Conservation (phyloP, 2,113 vertebrate genomes). For the Centropus unirufus region DNA sequence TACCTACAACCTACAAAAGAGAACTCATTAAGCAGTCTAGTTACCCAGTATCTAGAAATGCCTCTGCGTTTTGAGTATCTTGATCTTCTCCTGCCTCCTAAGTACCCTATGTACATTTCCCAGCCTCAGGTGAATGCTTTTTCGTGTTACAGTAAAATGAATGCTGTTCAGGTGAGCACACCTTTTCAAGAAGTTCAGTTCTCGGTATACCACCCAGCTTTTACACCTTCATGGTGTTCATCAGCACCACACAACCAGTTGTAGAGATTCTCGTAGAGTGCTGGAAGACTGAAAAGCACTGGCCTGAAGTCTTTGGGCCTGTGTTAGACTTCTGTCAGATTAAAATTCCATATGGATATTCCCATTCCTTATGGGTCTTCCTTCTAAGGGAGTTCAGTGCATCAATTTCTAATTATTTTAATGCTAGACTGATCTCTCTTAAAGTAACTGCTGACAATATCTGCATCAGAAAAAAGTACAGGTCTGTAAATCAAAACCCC, state of each 20-base stretch:
- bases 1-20: background rate
- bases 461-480: background rate
- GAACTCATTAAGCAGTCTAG: background rate
- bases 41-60: background rate
- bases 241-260: background rate
- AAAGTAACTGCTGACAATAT: background rate
- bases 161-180: background rate
- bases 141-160: background rate
- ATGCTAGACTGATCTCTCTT: background rate
- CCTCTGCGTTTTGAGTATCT: background rate
- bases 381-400: background rate
- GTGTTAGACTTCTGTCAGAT: background rate
- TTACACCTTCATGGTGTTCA: background rate
- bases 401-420: background rate
- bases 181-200: background rate
- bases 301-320: background rate
- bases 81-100: background rate
- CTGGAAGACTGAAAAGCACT: background rate
- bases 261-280: background rate
- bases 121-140: background rate
- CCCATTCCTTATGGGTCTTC: background rate
- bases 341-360: background rate
- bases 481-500: background rate
- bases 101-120: background rate
- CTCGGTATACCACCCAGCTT: background rate